These are phyloP conservation scores for Andrena camellia DNA, from an alignment of 2,888 invertebrate genomes.

Conservation along the genomic window DNA sequence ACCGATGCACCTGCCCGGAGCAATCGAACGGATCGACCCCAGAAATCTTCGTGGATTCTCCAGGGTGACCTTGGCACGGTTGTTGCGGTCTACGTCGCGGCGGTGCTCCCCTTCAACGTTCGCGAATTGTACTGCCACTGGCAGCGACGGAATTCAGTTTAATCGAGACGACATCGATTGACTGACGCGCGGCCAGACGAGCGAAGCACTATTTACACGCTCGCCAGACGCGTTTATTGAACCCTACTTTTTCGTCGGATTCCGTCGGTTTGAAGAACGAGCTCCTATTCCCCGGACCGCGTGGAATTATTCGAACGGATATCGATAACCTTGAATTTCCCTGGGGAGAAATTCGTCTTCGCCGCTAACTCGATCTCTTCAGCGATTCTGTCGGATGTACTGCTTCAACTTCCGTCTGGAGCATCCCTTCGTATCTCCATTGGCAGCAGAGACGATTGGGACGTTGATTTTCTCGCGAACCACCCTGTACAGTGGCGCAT, in stretches of 20 bases:
- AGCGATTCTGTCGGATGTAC: neutral
- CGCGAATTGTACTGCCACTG: constrained; percentile 23
- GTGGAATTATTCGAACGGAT: neutral
- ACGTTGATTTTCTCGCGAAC: neutral
- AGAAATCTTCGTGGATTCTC: constrained; percentile 38
- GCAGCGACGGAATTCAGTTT: constrained; percentile 35
- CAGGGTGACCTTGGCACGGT: constrained; percentile 61
- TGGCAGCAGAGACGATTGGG: neutral
- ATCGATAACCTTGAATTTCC: neutral
- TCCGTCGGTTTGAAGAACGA: neutral
- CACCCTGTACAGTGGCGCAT: neutral
- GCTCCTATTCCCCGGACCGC: neutral
- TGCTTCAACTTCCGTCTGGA: neutral
- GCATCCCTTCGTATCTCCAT: neutral
- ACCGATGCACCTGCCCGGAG: constrained; percentile 25
- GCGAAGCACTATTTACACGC: constrained; percentile 13
- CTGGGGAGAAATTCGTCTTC: neutral
- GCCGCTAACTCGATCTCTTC: neutral
- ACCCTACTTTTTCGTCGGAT: neutral
- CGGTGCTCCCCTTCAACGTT: constrained; percentile 17
- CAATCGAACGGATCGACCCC: constrained; percentile 27
- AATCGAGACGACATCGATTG: constrained; percentile 24
- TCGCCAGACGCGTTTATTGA: constrained; percentile 26
- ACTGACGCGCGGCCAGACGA: constrained; percentile 11
- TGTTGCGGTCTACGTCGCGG: constrained; percentile 46